Conservation (phyloP, 2,797 vertebrate genomes). For the Pelobates cultripes region DNA sequence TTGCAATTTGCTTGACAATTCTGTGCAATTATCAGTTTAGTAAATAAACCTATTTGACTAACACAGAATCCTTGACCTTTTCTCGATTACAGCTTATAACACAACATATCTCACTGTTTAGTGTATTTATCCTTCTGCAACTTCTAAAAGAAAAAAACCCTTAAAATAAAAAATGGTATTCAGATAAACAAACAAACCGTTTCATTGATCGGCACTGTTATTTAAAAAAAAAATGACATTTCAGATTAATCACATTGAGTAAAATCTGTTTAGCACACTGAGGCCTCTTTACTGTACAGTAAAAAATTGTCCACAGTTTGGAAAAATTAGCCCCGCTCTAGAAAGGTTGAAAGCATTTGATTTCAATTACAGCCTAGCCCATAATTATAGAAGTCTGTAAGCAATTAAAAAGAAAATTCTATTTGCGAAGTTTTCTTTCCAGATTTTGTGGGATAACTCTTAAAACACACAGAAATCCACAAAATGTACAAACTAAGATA, state of each 20-base stretch:
- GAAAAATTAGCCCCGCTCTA: conserved; percentile 23
- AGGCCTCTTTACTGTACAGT: conserved; percentile 29
- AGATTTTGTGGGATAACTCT: conserved; percentile 48
- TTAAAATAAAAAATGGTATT: neutral
- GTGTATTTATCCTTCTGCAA: too few species aligned
- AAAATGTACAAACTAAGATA: conserved; percentile 52
- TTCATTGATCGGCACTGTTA: neutral
- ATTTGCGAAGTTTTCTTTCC: conserved; percentile 38
- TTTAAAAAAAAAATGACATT: neutral
- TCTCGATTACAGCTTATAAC: too few species aligned
- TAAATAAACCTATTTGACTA: too few species aligned
- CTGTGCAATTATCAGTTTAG: too few species aligned
- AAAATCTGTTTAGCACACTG: neutral
- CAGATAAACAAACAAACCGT: neutral
- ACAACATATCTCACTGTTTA: too few species aligned
- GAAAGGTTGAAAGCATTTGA: conserved; percentile 63
- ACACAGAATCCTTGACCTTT: too few species aligned
- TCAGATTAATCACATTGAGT: neutral
- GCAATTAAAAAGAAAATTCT: conserved; percentile 48
- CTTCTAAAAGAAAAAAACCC: neutral
- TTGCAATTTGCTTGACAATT: too few species aligned
- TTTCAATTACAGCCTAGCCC: conserved; percentile 63
- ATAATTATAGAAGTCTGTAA: conserved; percentile 57
- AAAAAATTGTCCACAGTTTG: conserved; percentile 4
- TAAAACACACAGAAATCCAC: conserved; percentile 54